Percentiles rank a stretch among this genome's conserved stretches.
Evolutionary conservation across 2,113 vertebrate species (phyloP).

Genomic region (Daubentonia madagascariensis): DNA sequence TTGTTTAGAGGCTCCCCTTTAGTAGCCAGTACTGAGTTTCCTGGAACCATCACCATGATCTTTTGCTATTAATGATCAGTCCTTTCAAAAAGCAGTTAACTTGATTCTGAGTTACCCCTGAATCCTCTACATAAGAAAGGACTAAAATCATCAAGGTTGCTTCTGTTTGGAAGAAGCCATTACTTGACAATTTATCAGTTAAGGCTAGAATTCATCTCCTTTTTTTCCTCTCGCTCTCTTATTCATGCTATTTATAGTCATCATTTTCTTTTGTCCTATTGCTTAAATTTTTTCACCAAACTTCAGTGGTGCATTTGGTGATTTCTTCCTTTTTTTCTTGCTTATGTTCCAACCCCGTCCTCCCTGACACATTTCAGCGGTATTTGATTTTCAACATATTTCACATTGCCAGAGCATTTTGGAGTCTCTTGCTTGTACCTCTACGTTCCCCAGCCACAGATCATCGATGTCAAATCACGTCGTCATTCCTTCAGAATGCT

Average conservation of each 20-base stretch:
- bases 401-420: conserved; percentile 21
- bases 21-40: neutral
- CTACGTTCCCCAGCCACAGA: neutral
- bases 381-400: conserved; percentile 7
- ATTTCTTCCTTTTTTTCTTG: neutral
- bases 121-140: neutral
- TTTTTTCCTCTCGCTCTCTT: neutral
- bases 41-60: neutral
- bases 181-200: neutral
- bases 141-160: neutral
- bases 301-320: neutral
- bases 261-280: neutral
- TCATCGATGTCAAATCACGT: conserved; percentile 41
- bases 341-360: neutral
- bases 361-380: neutral
- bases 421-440: neutral
- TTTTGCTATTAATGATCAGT: conserved; percentile 8
- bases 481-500: conserved; percentile 21
- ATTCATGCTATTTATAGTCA: neutral
- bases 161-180: neutral
- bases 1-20: neutral
- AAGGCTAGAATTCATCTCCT: neutral
- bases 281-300: neutral
- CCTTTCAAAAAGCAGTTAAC: neutral
- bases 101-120: neutral